Evolutionary conservation across 2,113 vertebrate species (phyloP).

Genomic region (Cepphus grylle): DNA sequence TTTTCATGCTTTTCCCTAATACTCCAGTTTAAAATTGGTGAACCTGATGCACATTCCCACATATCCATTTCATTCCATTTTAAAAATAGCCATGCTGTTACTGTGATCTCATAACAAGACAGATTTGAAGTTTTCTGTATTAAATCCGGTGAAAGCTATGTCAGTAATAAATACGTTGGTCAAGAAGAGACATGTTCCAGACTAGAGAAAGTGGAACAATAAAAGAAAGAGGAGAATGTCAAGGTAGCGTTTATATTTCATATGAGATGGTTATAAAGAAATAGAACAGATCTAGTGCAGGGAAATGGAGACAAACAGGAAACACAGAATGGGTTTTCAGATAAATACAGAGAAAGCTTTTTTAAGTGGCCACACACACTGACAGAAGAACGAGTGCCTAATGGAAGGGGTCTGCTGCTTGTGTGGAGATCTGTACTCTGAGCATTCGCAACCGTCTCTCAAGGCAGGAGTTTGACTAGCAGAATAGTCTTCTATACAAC

Average conservation of each 20-base stretch:
- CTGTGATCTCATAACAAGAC: background rate
- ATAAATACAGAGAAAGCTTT: background rate
- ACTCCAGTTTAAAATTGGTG: background rate
- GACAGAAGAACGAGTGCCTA: background rate
- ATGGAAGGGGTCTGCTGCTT: background rate
- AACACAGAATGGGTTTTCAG: background rate
- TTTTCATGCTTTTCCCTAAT: background rate
- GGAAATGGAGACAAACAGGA: background rate
- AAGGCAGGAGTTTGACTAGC: background rate
- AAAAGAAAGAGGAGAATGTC: background rate
- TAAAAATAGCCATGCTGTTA: constrained; percentile 2
- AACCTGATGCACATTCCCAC: background rate
- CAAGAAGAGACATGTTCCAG: background rate
- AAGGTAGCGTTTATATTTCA: background rate
- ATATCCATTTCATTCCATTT: background rate
- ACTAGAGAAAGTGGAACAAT: background rate
- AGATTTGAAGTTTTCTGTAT: background rate
- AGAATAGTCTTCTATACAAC: background rate
- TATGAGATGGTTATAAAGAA: background rate
- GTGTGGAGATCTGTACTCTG: background rate
- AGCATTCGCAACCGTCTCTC: background rate
- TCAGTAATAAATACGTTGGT: background rate
- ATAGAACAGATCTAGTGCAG: background rate
- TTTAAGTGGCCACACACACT: background rate
- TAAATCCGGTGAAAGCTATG: background rate